These are phyloP conservation scores for Aphelenchoides fujianensis DNA, from an alignment of 1,140 invertebrate genomes.

Conservation along the genomic window DNA sequence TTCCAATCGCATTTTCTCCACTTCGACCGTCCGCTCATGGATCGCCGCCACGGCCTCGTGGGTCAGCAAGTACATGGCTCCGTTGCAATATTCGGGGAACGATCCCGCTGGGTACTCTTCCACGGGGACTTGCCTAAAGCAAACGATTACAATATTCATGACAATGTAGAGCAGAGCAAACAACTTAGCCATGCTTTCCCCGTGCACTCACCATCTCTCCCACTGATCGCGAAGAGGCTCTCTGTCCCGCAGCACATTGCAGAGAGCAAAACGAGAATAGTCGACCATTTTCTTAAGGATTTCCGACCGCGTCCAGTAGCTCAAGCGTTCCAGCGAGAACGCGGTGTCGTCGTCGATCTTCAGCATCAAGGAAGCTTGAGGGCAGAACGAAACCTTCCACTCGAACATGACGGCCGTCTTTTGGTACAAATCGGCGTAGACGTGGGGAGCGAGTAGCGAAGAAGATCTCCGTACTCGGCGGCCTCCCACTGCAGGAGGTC, in stretches of 20 bases:
- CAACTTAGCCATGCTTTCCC: too few species aligned
- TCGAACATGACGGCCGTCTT: conserved; percentile 9
- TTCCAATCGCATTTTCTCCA: conserved; percentile 5
- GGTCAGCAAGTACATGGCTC: conserved; percentile 13
- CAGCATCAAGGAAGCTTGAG: not conserved
- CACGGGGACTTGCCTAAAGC: conserved; percentile 12
- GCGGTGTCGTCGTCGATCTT: conserved; percentile 20
- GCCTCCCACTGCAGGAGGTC: not conserved
- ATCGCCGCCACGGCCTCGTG: not conserved
- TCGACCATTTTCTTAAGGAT: not conserved
- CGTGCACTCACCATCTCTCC: not conserved
- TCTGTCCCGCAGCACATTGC: not conserved
- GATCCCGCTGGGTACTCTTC: not conserved
- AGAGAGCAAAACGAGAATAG: not conserved
- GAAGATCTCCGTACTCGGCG: conserved; percentile 1
- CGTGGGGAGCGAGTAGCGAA: not conserved
- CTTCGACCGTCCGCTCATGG: not conserved
- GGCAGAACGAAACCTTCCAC: conserved; percentile 9
- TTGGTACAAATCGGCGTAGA: conserved; percentile 4
- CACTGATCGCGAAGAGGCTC: not conserved
- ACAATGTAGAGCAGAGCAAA: too few species aligned
- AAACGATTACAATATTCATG: too few species aligned
- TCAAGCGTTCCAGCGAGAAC: conserved; percentile 5
- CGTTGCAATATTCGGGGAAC: conserved; percentile 19
- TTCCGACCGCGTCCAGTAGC: not conserved